Percentiles rank a stretch among this genome's conserved stretches.
These are phyloP conservation scores for Acanthococcus lagerstroemiae DNA, from an alignment of 2,888 invertebrate species.

Conservation along the genomic window DNA sequence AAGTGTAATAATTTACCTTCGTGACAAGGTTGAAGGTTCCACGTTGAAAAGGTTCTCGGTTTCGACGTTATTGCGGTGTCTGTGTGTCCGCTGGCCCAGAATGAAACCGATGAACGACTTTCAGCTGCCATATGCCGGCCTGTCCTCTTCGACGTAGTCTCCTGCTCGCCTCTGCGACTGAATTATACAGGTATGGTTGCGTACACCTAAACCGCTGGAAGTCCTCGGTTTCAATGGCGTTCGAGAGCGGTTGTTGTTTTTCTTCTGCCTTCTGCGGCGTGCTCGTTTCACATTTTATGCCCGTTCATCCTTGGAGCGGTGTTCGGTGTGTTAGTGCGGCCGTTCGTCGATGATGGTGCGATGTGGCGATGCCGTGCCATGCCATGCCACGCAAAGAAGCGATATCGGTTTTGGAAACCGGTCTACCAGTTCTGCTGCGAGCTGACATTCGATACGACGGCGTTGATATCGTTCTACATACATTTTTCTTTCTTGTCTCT, in stretches of 20 bases:
- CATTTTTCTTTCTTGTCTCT: too few relatives aligned
- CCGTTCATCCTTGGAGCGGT: not conserved
- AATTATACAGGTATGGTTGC: too few relatives aligned
- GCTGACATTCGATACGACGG: not conserved
- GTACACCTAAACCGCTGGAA: constrained; percentile 24
- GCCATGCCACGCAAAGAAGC: too few relatives aligned
- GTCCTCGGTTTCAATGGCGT: constrained; percentile 24
- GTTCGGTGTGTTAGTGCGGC: too few relatives aligned
- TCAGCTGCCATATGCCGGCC: not conserved
- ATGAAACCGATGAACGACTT: not conserved
- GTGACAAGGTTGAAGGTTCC: constrained; percentile 4
- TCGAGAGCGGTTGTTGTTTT: not conserved
- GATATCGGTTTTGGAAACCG: not conserved
- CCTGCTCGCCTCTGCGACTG: not conserved
- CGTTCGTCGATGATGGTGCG: not conserved
- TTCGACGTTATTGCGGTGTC: not conserved
- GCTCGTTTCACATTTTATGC: not conserved
- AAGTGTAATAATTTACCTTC: not conserved
- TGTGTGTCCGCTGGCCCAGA: not conserved
- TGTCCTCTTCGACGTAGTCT: not conserved
- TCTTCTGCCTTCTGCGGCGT: not conserved
- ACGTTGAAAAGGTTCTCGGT: not conserved
- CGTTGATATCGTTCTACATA: not conserved
- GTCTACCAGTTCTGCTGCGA: not conserved
- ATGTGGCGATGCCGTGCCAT: too few relatives aligned